Percentiles rank a stretch among this genome's conserved stretches.
phyloP scores from a whole-genome alignment of 2,797 vertebrate species.

The Lemur catta region DNA sequence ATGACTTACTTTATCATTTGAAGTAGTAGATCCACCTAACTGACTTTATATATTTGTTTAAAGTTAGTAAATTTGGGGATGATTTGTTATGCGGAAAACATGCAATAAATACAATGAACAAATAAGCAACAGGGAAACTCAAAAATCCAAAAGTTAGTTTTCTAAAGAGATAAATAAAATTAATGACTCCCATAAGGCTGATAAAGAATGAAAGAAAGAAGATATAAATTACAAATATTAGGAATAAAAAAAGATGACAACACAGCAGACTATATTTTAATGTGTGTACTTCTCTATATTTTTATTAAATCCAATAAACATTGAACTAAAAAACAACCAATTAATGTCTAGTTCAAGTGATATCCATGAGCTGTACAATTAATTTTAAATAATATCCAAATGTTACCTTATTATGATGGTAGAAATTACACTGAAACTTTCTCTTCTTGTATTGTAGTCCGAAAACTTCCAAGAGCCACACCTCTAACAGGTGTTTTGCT shows the following conservation, averaged over 20 bases:
- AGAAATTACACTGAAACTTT: neutral
- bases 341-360: neutral
- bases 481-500: neutral
- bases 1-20: neutral
- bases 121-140: neutral
- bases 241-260: neutral
- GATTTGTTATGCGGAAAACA: neutral
- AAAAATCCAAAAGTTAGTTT: neutral
- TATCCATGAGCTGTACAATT: neutral
- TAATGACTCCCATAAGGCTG: neutral
- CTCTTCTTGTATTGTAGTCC: neutral
- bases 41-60: neutral
- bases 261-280: neutral
- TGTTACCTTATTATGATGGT: neutral
- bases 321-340: neutral
- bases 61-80: neutral
- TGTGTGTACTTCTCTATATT: neutral
- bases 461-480: neutral
- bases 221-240: neutral
- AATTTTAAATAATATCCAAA: neutral
- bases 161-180: neutral
- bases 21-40: neutral
- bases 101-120: neutral
- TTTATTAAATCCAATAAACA: neutral
- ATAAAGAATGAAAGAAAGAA: neutral